Percentiles rank a stretch among this genome's conserved stretches.
phyloP scores from a whole-genome alignment of 2,888 invertebrate species.

The Tineola bisselliella region DNA sequence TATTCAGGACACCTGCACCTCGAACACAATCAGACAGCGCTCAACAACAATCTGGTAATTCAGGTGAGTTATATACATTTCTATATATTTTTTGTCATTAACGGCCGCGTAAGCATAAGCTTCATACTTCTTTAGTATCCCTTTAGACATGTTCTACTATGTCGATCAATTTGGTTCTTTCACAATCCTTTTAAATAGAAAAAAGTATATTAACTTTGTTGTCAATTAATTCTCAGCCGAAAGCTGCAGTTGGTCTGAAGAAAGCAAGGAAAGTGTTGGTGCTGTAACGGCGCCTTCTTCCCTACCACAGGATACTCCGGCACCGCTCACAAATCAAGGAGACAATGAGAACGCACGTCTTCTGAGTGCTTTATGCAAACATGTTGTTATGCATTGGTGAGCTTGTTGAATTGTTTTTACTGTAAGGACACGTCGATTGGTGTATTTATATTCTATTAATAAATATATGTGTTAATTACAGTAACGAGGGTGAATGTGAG shows the following conservation, averaged over 20 bases:
- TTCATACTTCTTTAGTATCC: no score
- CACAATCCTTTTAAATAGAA: no score
- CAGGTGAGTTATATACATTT: slow-evolving; percentile 27
- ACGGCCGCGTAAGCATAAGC: no score
- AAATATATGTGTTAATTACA: slow-evolving; percentile 17
- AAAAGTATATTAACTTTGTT: background rate
- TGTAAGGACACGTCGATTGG: no score
- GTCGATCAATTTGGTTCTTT: no score
- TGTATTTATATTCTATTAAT: background rate
- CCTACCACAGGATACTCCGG: slow-evolving; percentile 21
- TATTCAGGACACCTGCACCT: slow-evolving; percentile 41
- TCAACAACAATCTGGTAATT: slow-evolving; percentile 40
- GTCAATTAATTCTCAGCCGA: slow-evolving; percentile 24
- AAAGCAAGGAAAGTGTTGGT: slow-evolving; percentile 39
- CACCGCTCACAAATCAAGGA: slow-evolving; percentile 27
- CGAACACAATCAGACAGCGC: slow-evolving; percentile 42
- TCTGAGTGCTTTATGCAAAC: slow-evolving; percentile 51
- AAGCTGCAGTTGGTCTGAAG: slow-evolving; percentile 54
- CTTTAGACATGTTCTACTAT: no score
- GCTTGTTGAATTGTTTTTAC: slow-evolving; percentile 11
- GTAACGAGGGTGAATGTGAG: slow-evolving; percentile 44
- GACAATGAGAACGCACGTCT: slow-evolving; percentile 49
- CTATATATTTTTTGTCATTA: no score
- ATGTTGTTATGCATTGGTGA: slow-evolving; percentile 46
- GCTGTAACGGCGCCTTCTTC: slow-evolving; percentile 20